These are phyloP conservation scores for Holothuria glaberrima DNA, from an alignment of 35 echinoderm and acorn worm species.

Conservation along the genomic window DNA sequence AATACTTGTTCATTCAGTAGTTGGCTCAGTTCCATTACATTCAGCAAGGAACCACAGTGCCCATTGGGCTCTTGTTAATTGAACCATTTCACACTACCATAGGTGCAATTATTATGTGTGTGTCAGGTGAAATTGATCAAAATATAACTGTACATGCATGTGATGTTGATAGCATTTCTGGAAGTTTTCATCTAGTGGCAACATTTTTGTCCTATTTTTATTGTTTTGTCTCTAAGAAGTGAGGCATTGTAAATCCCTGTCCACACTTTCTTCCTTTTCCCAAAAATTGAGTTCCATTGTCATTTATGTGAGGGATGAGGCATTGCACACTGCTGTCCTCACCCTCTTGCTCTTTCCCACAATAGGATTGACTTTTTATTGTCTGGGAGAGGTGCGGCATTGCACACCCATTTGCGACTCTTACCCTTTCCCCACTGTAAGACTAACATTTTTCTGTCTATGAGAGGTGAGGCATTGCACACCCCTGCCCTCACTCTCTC, in stretches of 20 bases:
- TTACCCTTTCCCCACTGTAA: neutral
- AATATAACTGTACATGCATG: no score
- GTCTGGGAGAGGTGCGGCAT: neutral
- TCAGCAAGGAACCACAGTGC: no score
- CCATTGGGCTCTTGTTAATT: no score
- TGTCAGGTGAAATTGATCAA: no score
- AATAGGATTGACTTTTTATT: neutral
- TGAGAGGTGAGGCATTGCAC: conserved; percentile 17
- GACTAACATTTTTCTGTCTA: neutral
- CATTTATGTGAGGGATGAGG: neutral
- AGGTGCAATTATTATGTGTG: no score
- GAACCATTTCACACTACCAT: conserved; percentile 3
- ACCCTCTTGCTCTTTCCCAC: neutral
- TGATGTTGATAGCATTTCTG: no score
- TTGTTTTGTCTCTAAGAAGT: neutral
- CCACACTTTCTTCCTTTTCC: neutral
- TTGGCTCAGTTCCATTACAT: no score
- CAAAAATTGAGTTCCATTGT: neutral
- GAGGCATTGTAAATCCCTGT: conserved; percentile 6
- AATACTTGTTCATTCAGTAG: no score
- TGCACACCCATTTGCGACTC: conserved; percentile 4
- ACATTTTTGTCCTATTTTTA: no score
- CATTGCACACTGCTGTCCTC: neutral
- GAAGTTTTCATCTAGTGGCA: neutral
- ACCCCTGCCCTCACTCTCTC: neutral